Percentiles rank a stretch among this genome's conserved stretches.
Conservation (phyloP, 2,888 invertebrate genomes). For the Plusia festucae region DNA sequence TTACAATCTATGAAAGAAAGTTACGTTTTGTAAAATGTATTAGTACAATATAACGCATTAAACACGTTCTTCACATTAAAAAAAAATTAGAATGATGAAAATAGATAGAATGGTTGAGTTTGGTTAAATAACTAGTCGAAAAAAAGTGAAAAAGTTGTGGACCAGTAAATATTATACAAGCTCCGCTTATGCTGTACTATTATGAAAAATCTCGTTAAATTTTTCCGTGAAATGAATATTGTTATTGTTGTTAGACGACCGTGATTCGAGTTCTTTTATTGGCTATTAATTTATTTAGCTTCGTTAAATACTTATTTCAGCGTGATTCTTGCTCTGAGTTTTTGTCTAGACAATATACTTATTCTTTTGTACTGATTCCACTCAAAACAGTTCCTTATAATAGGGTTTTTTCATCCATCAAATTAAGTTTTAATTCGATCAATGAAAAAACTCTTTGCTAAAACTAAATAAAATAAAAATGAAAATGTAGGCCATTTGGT, state of each 20-base stretch:
- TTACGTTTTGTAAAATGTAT: no score
- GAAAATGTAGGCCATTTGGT: no score
- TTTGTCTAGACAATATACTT: constrained; percentile 43
- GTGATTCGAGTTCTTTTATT: constrained; percentile 42
- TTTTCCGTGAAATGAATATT: constrained; percentile 44
- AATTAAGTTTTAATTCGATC: no score
- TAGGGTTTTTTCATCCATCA: constrained; percentile 11
- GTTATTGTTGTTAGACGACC: constrained; percentile 33
- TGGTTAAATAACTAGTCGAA: not conserved
- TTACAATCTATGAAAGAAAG: no score
- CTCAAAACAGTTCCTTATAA: constrained; percentile 19
- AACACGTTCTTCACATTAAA: not conserved
- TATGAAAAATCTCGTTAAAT: constrained; percentile 7
- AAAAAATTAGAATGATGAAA: no score
- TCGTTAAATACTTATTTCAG: constrained; percentile 45
- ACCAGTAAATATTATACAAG: not conserved
- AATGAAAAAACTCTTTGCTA: no score
- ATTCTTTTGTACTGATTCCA: constrained; percentile 21
- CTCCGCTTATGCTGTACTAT: not conserved
- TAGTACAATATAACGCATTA: no score
- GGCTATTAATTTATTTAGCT: constrained; percentile 54
- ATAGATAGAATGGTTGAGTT: no score
- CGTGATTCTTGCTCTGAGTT: constrained; percentile 38
- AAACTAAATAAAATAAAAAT: no score
- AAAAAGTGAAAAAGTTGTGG: not conserved